These are phyloP conservation scores for Cephalopterus ornatus DNA, from an alignment of 2,113 vertebrate genomes.

Conservation along the genomic window DNA sequence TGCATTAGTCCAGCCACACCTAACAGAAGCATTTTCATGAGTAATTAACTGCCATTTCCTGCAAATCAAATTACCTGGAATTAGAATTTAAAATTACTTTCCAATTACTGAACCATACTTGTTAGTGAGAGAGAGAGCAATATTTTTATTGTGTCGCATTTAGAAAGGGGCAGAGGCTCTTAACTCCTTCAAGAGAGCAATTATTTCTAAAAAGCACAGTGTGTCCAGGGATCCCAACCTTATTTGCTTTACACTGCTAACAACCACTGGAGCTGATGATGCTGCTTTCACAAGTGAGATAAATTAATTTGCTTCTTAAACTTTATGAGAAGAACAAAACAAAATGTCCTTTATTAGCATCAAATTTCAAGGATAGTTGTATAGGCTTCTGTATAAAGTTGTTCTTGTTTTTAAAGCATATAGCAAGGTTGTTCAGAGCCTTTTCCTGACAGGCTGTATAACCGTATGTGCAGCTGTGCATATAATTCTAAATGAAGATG, in stretches of 20 bases:
- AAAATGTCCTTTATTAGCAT: not conserved
- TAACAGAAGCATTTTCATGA: slow-evolving; percentile 16
- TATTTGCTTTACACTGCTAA: not conserved
- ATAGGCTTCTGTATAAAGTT: not conserved
- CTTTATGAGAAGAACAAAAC: not conserved
- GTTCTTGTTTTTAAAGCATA: not conserved
- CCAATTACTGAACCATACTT: not conserved
- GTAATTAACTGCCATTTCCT: slow-evolving; percentile 34
- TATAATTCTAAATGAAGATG: not conserved
- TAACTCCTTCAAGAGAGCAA: slow-evolving; percentile 24
- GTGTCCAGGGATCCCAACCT: not conserved
- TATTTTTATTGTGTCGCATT: not conserved
- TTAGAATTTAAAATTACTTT: slow-evolving; percentile 42
- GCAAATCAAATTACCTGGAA: slow-evolving; percentile 44
- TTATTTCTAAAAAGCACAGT: not conserved
- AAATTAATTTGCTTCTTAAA: not conserved
- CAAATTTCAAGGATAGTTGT: not conserved
- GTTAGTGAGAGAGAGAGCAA: not conserved
- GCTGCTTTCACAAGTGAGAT: not conserved
- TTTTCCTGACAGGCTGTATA: not conserved
- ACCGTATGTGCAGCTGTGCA: not conserved
- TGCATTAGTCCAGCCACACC: not conserved
- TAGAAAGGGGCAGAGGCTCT: slow-evolving; percentile 3
- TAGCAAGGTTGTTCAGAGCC: not conserved
- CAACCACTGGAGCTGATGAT: not conserved